Base-by-base conservation (phyloP, 2,797 vertebrate genomes). In the Okamejei kenojei region DNA sequence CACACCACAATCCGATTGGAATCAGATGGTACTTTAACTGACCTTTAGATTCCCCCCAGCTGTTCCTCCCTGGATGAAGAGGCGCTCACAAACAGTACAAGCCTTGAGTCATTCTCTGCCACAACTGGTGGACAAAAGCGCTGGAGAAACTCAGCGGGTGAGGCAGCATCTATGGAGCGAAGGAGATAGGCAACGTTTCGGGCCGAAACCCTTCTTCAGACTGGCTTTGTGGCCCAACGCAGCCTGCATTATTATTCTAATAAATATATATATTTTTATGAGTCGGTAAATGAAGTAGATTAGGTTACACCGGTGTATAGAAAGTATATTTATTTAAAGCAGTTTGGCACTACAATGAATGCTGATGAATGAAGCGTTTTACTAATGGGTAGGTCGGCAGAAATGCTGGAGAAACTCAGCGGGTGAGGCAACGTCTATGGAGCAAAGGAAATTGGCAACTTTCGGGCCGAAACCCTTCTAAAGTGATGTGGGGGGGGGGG, bases 291-390 rank as follows among this genome's bases (percentile, higher is more conserved):
- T n/a, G n/a, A n/a, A n/a, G n/a, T n/a, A n/a, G n/a, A n/a, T 4
- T 84, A 61, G 63, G 29, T 29, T 63, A 58, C 29, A 32, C 82
- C 11, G 58, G 80, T 11, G 45, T 79, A 77, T 77, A 10, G n/a
- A 77, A 77, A n/a, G 29, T n/a, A 38, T 82, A 82, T 58, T 81
- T 81, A 81, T 10, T 81, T 54, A 81, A 81, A 81, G 79, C 79
- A 54, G 38, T 80, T 80, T 82, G 38, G 45, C 80, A 82, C 54
- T 82, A 9, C 21, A 58, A 0, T 54, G 80, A 23, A 54, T 58
- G 26, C 21, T 82, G 45, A 54, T 10, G 11, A 23, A 84, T 26
- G 61, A 3, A 10, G 13, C 23, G 11, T 10, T 61, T n/a, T 29
- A 29, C 26, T 4, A 9, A 9, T 61, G 58, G 10, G 54, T 58